Conservation (phyloP, 2,888 invertebrate species). For the Drosophila fulvimacula region DNA sequence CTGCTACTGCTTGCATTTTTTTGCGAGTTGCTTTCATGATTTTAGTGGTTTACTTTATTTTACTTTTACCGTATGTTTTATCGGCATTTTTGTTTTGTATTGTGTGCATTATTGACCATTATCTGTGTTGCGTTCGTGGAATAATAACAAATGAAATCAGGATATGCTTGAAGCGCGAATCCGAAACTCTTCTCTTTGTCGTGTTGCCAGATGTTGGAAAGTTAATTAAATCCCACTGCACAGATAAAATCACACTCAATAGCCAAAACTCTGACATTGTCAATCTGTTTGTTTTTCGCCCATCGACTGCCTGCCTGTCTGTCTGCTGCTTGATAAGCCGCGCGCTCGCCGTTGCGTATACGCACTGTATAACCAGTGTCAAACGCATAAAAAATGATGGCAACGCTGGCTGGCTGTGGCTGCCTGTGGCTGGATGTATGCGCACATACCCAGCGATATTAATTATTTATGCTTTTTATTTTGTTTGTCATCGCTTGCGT, state of each 20-base stretch:
- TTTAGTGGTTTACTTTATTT: slow-evolving; percentile 32
- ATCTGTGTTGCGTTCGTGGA: slow-evolving; percentile 6
- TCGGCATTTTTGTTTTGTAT: slow-evolving; percentile 28
- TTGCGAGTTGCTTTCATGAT: slow-evolving; percentile 1
- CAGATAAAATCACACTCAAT: not conserved
- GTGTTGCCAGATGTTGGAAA: slow-evolving; percentile 11
- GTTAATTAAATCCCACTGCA: not conserved
- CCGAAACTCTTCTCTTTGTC: not conserved
- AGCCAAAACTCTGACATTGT: slow-evolving; percentile 18
- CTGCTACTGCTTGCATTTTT: not conserved
- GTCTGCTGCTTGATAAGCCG: slow-evolving; percentile 37
- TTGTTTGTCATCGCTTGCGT: slow-evolving; percentile 26
- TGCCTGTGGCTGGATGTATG: not conserved
- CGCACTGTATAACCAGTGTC: slow-evolving; percentile 27
- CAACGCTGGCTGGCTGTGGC: slow-evolving; percentile 3
- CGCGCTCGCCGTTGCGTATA: slow-evolving; percentile 42
- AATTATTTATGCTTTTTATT: slow-evolving; percentile 20
- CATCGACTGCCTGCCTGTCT: slow-evolving; percentile 8
- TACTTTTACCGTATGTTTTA: slow-evolving; percentile 27
- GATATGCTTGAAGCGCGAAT: not conserved
- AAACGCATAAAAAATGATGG: slow-evolving; percentile 27
- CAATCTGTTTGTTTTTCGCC: slow-evolving; percentile 29
- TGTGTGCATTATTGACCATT: slow-evolving; percentile 44
- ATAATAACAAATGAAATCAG: not conserved
- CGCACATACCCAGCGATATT: slow-evolving; percentile 12